Conservation (phyloP, 2,113 vertebrate genomes). For the Anhinga anhinga region DNA sequence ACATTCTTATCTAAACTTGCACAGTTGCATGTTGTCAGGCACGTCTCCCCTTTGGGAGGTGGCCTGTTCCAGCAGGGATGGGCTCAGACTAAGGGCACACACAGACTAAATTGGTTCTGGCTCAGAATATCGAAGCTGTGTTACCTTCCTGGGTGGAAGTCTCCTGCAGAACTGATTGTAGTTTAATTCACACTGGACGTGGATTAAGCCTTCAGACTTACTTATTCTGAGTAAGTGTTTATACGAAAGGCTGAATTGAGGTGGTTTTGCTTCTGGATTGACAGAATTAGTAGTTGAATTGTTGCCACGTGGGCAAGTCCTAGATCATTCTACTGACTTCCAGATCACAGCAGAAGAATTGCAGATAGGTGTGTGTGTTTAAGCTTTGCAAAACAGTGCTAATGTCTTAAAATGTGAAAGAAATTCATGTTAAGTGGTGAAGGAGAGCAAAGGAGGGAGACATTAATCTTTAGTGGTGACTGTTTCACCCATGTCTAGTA, state of each 20-base stretch:
- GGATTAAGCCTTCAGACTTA: neutral
- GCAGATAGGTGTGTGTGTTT: neutral
- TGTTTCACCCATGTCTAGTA: neutral
- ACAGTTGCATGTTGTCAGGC: neutral
- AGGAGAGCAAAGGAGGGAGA: neutral
- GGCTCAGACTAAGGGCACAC: neutral
- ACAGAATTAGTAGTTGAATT: neutral
- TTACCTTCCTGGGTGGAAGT: neutral
- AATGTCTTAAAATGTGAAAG: neutral
- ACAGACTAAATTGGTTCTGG: neutral
- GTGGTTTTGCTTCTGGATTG: neutral
- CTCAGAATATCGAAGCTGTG: neutral
- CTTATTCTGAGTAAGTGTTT: neutral
- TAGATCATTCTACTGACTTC: neutral
- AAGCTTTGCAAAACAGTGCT: neutral
- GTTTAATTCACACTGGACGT: neutral
- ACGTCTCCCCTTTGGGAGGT: fast-evolving
- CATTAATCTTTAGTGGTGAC: neutral
- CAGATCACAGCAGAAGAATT: neutral
- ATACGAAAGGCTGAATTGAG: neutral
- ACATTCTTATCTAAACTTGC: fast-evolving
- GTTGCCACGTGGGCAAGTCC: neutral
- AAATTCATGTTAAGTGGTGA: neutral
- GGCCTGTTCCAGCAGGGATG: neutral
- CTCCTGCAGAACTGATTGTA: neutral